Conservation (phyloP, 2,888 invertebrate species). For the Anoplius nigerrimus region DNA sequence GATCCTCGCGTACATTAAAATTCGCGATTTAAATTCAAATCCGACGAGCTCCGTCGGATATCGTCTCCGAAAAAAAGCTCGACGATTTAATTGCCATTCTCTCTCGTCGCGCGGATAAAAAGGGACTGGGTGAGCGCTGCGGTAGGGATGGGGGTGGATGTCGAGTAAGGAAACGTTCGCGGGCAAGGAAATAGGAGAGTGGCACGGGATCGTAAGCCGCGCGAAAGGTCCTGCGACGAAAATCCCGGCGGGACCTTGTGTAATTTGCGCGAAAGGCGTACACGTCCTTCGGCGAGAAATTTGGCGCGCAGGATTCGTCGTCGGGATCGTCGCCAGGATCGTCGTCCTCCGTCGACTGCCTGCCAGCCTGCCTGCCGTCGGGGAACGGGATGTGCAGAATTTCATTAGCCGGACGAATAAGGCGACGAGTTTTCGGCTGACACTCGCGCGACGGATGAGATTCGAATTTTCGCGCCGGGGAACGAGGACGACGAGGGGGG, state of each 20-base stretch:
- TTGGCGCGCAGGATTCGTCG: conserved; percentile 2
- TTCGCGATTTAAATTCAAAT: conserved; percentile 38
- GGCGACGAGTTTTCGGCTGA: conserved; percentile 5
- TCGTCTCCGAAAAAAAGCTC: not conserved
- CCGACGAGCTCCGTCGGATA: not conserved
- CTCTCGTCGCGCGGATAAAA: not conserved
- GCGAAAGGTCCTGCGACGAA: conserved; percentile 29
- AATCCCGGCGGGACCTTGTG: conserved; percentile 39
- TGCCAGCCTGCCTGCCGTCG: not conserved
- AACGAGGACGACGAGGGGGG: not conserved
- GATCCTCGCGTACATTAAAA: conserved; percentile 32
- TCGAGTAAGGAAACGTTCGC: not conserved
- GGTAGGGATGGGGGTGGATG: not conserved
- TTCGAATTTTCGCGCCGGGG: conserved; percentile 4
- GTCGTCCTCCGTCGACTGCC: conserved; percentile 1
- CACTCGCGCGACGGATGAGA: too few species aligned
- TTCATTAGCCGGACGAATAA: conserved; percentile 25
- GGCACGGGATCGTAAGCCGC: conserved; percentile 20
- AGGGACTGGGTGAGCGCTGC: too few species aligned
- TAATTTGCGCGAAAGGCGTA: conserved; percentile 34
- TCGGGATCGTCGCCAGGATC: too few species aligned
- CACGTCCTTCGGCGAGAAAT: conserved; percentile 17
- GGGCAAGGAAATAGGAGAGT: conserved; percentile 1
- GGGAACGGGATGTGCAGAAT: conserved; percentile 30
- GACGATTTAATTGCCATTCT: conserved; percentile 17